These are phyloP conservation scores for Pristis pectinata DNA, from an alignment of 2,797 vertebrate species.

Conservation along the genomic window DNA sequence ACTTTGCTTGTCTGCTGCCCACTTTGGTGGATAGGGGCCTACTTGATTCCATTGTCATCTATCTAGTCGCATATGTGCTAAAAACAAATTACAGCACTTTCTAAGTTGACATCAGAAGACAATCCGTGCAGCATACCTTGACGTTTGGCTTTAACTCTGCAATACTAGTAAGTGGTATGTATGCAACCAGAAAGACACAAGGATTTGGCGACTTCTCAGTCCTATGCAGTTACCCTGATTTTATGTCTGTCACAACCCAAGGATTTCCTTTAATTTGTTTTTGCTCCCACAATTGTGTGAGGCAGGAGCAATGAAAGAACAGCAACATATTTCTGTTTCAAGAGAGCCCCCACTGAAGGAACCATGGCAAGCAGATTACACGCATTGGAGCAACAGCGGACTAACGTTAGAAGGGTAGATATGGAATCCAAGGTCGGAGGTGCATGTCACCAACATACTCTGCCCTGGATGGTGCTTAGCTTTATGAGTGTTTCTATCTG, in stretches of 20 bases:
- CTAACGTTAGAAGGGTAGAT: neutral
- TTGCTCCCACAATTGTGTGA: neutral
- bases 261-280: neutral
- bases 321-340: neutral
- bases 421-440: too few species aligned
- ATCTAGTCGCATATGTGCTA: neutral
- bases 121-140: neutral
- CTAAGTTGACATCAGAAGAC: neutral
- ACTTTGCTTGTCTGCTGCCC: neutral
- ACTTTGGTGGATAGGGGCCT: neutral
- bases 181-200: neutral
- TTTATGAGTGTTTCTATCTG: neutral
- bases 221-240: neutral
- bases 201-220: neutral
- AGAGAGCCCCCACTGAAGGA: neutral
- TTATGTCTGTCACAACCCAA: neutral
- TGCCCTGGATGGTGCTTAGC: neutral
- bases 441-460: too few species aligned
- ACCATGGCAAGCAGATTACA: neutral
- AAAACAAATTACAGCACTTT: too few species aligned
- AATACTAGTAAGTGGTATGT: neutral
- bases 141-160: neutral
- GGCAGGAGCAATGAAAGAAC: neutral
- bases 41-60: neutral
- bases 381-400: neutral